A percentile compares a stretch with the other conserved stretches of the same genome.
These are phyloP conservation scores for Mastacembelus armatus DNA, from an alignment of 2,797 vertebrate species.

Conservation along the genomic window DNA sequence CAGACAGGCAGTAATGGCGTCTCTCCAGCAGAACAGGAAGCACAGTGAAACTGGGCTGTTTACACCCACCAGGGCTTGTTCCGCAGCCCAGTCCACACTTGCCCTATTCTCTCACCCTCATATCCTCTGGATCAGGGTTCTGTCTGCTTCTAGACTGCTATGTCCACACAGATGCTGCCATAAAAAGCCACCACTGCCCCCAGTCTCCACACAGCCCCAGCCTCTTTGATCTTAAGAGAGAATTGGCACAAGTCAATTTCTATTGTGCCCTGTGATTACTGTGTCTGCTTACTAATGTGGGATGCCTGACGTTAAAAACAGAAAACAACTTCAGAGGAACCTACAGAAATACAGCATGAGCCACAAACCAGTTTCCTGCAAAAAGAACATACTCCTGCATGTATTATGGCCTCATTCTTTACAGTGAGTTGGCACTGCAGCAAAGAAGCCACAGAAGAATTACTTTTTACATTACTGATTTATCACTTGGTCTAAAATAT, in stretches of 20 bases:
- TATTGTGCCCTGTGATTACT: conserved; percentile 60
- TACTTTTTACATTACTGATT: no score
- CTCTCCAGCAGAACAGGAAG: conserved; percentile 79
- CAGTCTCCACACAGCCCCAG: conserved; percentile 42
- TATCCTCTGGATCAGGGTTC: conserved; percentile 61
- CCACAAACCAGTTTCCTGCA: conserved; percentile 30
- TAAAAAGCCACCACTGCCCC: conserved; percentile 71
- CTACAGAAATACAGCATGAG: conserved; percentile 12
- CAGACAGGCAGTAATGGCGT: conserved; percentile 75
- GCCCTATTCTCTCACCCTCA: conserved; percentile 67
- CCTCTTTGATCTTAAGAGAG: conserved; percentile 66
- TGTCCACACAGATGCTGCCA: conserved; percentile 73
- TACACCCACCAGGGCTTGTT: conserved; percentile 54
- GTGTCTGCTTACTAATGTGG: conserved; percentile 44
- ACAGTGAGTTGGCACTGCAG: no score
- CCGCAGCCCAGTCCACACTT: conserved; percentile 66
- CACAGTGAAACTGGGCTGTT: conserved; percentile 63
- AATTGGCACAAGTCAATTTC: conserved; percentile 52
- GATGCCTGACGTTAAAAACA: conserved; percentile 29
- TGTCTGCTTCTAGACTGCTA: conserved; percentile 61
- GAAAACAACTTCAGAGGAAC: conserved; percentile 31
- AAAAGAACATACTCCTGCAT: no score
- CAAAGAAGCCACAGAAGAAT: no score
- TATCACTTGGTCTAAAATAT: no score
- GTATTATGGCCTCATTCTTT: no score